phyloP scores from a whole-genome alignment of 1,140 invertebrate genomes.

The Saxidomus purpurata region DNA sequence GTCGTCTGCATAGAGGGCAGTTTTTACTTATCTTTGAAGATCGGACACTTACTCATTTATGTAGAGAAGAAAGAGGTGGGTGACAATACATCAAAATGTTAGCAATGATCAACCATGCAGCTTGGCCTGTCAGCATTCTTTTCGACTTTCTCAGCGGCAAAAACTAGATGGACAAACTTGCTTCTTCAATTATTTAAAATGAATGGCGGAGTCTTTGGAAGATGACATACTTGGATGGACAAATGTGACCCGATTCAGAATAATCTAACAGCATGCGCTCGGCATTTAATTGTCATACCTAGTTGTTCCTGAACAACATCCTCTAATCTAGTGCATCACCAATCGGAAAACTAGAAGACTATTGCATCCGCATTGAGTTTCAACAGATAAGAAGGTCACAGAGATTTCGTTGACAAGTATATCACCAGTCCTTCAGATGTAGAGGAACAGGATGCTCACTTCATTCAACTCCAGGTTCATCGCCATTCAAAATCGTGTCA shows the following conservation, averaged over 20 bases:
- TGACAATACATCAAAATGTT: constrained; percentile 69
- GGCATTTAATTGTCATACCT: constrained; percentile 61
- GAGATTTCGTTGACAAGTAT: constrained; percentile 22
- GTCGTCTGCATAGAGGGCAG: too few relatives aligned
- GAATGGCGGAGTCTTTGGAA: constrained; percentile 10
- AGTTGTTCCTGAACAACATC: constrained; percentile 63
- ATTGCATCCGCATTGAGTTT: constrained; percentile 25
- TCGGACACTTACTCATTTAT: too few relatives aligned
- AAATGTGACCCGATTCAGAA: constrained; percentile 66
- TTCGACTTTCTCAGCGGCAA: constrained; percentile 70
- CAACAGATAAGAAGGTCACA: constrained; percentile 24
- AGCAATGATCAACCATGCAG: constrained; percentile 69
- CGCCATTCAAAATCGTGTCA: constrained; percentile 68
- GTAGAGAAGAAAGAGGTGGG: too few relatives aligned
- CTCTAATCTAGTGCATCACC: constrained; percentile 70
- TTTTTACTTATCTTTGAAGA: too few relatives aligned
- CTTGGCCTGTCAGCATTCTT: constrained; percentile 70
- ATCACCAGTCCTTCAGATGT: constrained; percentile 16
- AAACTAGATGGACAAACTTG: constrained; percentile 71
- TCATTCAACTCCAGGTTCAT: constrained; percentile 62
- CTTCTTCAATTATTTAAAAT: constrained; percentile 59
- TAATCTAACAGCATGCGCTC: constrained; percentile 68
- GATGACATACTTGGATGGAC: constrained; percentile 59
- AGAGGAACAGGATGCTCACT: background rate
- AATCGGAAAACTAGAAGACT: constrained; percentile 15